phyloP scores from a whole-genome alignment of 2,113 vertebrate species.

The Pristiophorus japonicus region DNA sequence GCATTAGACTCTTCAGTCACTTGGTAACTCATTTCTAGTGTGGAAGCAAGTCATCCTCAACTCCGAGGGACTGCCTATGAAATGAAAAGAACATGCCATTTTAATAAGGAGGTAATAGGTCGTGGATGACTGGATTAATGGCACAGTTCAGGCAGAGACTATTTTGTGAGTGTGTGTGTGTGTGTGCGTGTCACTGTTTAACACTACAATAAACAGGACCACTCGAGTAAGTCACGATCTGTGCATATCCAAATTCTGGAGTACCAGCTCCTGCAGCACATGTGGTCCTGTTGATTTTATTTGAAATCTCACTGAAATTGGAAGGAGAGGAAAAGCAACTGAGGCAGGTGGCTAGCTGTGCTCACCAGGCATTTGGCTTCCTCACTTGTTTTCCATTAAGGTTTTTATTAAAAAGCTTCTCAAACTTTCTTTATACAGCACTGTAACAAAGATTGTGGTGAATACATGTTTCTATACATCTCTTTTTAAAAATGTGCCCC shows the following conservation, averaged over 20 bases:
- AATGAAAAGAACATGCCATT: too few relatives aligned
- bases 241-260: neutral
- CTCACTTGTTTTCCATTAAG: neutral
- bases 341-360: neutral
- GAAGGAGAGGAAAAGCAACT: neutral
- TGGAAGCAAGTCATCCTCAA: too few relatives aligned
- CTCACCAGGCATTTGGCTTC: neutral
- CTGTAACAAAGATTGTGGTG: neutral
- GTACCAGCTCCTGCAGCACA: neutral
- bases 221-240: neutral
- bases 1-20: too few relatives aligned
- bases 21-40: too few relatives aligned
- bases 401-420: neutral
- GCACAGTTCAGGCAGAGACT: too few relatives aligned
- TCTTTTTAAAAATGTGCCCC: neutral
- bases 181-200: too few relatives aligned
- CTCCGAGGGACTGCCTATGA: too few relatives aligned
- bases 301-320: neutral
- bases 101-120: neutral
- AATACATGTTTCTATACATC: neutral
- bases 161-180: too few relatives aligned
- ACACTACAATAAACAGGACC: neutral
- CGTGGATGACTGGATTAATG: neutral
- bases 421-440: neutral
- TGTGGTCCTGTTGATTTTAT: neutral